These are phyloP conservation scores for Malurus melanocephalus DNA, from an alignment of 2,113 vertebrate species.

Conservation along the genomic window DNA sequence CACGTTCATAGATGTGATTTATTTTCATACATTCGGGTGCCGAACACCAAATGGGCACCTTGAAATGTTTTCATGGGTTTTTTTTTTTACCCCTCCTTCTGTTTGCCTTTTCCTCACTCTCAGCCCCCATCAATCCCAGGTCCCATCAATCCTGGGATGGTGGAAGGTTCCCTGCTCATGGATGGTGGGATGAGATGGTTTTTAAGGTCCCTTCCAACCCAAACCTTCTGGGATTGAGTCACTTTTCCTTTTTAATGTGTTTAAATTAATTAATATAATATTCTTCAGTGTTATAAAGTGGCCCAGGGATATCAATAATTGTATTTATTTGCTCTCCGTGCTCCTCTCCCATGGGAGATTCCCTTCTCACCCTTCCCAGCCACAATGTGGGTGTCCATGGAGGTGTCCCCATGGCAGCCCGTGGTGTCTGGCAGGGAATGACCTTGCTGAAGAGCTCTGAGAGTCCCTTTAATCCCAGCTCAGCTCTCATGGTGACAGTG, in stretches of 20 bases:
- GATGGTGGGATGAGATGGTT: background rate
- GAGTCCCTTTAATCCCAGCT: background rate
- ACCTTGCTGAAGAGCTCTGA: background rate
- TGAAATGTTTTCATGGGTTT: background rate
- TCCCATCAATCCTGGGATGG: background rate
- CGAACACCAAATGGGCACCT: rapidly evolving
- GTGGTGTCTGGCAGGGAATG: background rate
- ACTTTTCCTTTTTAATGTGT: background rate
- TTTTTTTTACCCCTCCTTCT: no score
- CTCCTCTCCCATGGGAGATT: rapidly evolving
- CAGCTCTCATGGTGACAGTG: rapidly evolving
- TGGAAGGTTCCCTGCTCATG: background rate
- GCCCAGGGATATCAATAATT: no score
- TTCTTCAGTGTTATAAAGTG: background rate
- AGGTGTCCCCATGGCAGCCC: rapidly evolving
- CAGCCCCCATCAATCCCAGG: no score
- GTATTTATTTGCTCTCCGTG: background rate
- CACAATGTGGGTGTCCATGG: rapidly evolving
- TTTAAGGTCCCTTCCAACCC: background rate
- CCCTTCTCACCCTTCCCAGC: background rate
- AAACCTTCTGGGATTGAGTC: background rate
- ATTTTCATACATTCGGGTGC: background rate
- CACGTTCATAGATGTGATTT: rapidly evolving
- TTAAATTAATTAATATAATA: background rate
- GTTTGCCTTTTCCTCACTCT: no score